Conservation (phyloP, 2,113 vertebrate genomes). For the Willisornis vidua region DNA sequence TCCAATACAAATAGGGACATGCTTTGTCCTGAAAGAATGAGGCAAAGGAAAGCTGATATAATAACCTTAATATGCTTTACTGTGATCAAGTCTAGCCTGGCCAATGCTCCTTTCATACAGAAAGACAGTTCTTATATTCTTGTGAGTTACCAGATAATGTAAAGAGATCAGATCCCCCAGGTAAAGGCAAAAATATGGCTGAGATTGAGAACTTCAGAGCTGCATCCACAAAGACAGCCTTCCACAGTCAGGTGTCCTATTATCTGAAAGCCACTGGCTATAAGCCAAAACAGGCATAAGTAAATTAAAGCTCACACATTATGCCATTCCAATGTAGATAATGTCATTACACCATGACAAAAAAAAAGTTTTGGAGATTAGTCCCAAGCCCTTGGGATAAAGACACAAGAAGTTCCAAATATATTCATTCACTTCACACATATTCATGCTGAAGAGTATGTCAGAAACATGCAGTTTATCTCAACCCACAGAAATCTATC, state of each 20-base stretch:
- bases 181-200: background rate
- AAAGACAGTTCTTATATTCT: background rate
- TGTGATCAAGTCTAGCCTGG: background rate
- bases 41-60: background rate
- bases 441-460: background rate
- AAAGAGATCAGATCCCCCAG: background rate
- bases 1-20: background rate
- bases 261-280: background rate
- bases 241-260: background rate
- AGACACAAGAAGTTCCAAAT: background rate
- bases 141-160: background rate
- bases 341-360: background rate
- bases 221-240: background rate
- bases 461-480: constrained; percentile 43
- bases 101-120: background rate
- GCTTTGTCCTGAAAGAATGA: background rate
- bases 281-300: background rate
- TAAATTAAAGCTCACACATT: background rate
- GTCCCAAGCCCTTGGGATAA: background rate
- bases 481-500: constrained; percentile 32
- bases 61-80: background rate
- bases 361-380: background rate
- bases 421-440: background rate
- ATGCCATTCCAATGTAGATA: background rate
- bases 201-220: background rate